phyloP scores from a whole-genome alignment of 2,797 vertebrate genomes.

The Esox masquinongy region DNA sequence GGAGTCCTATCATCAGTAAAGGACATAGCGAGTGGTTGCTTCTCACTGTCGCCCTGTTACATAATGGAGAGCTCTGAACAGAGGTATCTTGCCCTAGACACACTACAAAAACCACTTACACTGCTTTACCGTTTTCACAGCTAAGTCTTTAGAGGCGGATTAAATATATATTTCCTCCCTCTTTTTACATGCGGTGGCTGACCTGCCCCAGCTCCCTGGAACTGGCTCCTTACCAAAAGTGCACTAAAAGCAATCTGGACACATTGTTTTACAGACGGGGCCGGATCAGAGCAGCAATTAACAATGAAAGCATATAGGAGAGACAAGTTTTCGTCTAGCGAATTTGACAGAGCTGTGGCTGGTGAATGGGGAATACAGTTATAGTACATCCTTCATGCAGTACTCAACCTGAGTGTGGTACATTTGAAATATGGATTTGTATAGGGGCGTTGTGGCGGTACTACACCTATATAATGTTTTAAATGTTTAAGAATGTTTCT shows the following conservation, averaged over 20 bases:
- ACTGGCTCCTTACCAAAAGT: conserved; percentile 33
- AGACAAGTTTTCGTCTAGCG: conserved; percentile 16
- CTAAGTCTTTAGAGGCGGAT: conserved; percentile 23
- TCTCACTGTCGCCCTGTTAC: conserved; percentile 1
- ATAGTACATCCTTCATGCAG: background rate
- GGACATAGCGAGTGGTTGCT: too few species aligned
- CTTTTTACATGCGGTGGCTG: background rate
- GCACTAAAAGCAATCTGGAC: conserved; percentile 36
- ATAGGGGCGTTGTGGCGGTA: background rate
- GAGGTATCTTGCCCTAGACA: conserved; percentile 20
- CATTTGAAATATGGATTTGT: conserved; percentile 1
- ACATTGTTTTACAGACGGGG: conserved; percentile 12
- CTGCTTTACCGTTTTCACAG: conserved; percentile 21
- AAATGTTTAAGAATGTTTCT: background rate
- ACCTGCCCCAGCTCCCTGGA: conserved; percentile 29
- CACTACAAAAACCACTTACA: conserved; percentile 34
- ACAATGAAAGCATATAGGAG: background rate
- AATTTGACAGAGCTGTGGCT: background rate
- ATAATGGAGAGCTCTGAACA: conserved; percentile 19
- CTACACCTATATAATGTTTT: background rate
- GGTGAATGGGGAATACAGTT: background rate
- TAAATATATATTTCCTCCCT: conserved; percentile 34
- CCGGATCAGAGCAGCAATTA: conserved; percentile 34
- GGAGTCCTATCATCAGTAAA: background rate
- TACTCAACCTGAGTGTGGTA: background rate